A percentile compares a stretch with the other conserved stretches of the same genome.
Conservation (phyloP, 2,797 vertebrate species). For the Catostomus latipinnis region DNA sequence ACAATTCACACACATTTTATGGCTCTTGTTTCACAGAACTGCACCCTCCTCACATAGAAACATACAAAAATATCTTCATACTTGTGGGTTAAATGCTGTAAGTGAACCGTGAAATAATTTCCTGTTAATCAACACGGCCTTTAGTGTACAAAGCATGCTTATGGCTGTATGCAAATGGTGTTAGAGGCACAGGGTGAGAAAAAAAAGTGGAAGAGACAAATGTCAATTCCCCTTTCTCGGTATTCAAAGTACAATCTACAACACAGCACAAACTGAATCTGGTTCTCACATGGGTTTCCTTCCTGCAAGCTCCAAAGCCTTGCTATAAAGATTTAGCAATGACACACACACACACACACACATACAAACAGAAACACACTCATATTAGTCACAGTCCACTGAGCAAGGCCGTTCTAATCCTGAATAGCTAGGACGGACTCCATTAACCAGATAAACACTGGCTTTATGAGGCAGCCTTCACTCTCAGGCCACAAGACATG, state of each 20-base stretch:
- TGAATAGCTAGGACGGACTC: conserved; percentile 33
- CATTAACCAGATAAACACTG: conserved; percentile 2
- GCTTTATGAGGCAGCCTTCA: background rate
- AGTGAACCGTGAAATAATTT: conserved; percentile 27
- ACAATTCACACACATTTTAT: too few relatives aligned
- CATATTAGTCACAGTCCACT: conserved; percentile 5
- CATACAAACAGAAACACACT: conserved; percentile 51
- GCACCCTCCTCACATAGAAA: background rate
- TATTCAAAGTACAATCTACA: conserved; percentile 35
- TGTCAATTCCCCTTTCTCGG: conserved; percentile 66
- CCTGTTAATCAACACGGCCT: conserved; percentile 23
- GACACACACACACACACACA: conserved; percentile 48
- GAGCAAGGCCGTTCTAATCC: conserved; percentile 39
- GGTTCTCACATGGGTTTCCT: conserved; percentile 64
- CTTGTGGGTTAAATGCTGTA: background rate
- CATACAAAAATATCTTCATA: background rate
- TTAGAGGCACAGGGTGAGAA: background rate
- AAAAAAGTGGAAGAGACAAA: conserved; percentile 25
- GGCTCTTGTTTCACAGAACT: background rate
- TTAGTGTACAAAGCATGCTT: background rate
- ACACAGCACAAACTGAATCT: conserved; percentile 25
- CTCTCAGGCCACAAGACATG: background rate
- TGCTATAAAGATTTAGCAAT: conserved; percentile 23
- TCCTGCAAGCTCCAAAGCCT: conserved; percentile 61
- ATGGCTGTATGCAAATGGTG: conserved; percentile 26